Conservation (phyloP, 2,113 vertebrate species). For the Pteropus alecto region DNA sequence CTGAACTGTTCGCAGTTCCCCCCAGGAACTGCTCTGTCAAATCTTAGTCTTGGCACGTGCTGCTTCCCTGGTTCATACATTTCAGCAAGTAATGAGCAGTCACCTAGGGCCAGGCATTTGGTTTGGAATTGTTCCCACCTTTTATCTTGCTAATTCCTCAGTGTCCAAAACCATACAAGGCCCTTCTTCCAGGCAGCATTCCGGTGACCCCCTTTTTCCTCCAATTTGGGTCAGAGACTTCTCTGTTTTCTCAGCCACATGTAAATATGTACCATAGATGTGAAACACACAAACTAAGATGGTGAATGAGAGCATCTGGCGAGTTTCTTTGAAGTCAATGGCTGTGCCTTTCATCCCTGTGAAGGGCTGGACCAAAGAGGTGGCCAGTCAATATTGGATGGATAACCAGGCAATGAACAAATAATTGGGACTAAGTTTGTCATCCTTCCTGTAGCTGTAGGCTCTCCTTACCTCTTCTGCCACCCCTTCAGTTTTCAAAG, state of each 20-base stretch:
- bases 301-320: not conserved
- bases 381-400: too few relatives aligned
- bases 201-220: not conserved
- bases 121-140: not conserved
- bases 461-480: not conserved
- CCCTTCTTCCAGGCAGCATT: not conserved
- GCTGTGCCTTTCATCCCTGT: not conserved
- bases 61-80: too few relatives aligned
- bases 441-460: not conserved
- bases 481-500: not conserved
- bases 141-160: not conserved
- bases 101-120: not conserved
- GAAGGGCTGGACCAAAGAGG: not conserved
- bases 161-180: not conserved
- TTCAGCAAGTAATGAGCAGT: not conserved
- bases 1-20: fast-evolving
- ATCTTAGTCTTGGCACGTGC: not conserved
- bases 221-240: not conserved
- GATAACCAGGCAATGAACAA: not conserved
- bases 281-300: not conserved
- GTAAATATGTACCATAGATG: not conserved
- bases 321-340: fast-evolving
- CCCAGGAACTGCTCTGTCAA: not conserved
- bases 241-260: not conserved
- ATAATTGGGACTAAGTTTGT: not conserved